Percentiles rank a stretch among this genome's conserved stretches.
These are phyloP conservation scores for Cremastinae sp. DNA, from an alignment of 2,888 invertebrate species.

Conservation along the genomic window DNA sequence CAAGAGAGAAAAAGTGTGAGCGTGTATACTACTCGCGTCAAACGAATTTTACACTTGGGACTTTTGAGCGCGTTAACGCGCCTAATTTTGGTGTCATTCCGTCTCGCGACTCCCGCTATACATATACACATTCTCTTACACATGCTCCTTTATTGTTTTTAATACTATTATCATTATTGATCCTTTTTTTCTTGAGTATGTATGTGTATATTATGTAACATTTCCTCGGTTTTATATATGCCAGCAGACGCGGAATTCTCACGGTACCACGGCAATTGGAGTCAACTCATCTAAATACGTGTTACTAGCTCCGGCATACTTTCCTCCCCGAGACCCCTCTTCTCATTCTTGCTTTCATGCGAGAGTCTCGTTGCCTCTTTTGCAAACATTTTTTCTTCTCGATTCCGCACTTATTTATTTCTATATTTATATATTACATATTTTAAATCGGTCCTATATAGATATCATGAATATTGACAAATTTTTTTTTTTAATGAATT, in stretches of 20 bases:
- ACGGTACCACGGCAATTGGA: constrained; percentile 78
- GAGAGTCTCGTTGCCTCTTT: no score
- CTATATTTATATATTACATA: no score
- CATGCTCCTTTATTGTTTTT: not conserved
- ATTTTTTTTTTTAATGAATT: no score
- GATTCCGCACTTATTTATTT: no score
- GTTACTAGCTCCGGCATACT: no score
- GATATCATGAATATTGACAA: no score
- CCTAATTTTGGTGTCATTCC: constrained; percentile 32
- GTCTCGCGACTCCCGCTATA: constrained; percentile 23
- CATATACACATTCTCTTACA: constrained; percentile 8
- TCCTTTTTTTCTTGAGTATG: not conserved
- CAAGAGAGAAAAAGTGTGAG: no score
- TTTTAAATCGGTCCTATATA: no score
- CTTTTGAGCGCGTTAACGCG: not conserved
- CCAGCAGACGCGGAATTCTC: constrained; percentile 75
- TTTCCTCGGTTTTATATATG: constrained; percentile 62
- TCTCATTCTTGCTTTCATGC: no score
- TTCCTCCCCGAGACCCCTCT: no score
- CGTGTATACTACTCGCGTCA: no score
- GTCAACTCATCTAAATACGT: constrained; percentile 79
- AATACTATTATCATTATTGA: constrained; percentile 3
- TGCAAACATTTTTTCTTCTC: no score
- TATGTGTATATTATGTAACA: constrained; percentile 8
- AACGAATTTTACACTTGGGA: constrained; percentile 32